These are phyloP conservation scores for Drosophila longiperda DNA, from an alignment of 2,888 invertebrate species.

Conservation along the genomic window DNA sequence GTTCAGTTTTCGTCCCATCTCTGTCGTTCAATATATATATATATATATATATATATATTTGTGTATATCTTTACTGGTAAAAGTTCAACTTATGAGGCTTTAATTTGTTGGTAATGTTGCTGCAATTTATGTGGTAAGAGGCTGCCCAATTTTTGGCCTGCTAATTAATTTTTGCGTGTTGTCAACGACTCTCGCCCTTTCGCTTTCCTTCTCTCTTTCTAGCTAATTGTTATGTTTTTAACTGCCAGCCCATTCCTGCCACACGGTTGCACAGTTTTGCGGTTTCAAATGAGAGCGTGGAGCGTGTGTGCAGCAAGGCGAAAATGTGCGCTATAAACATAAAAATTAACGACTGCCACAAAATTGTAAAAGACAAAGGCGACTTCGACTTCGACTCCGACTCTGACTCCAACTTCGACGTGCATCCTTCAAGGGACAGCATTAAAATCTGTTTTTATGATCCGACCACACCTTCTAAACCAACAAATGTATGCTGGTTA, in stretches of 20 bases:
- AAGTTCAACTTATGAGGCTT: slow-evolving; percentile 33
- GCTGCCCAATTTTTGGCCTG: slow-evolving; percentile 40
- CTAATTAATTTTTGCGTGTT: slow-evolving; percentile 77
- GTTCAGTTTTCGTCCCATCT: slow-evolving; percentile 33
- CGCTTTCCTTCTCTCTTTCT: slow-evolving; percentile 27
- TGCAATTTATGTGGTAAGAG: slow-evolving; percentile 51
- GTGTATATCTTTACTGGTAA: slow-evolving; percentile 16
- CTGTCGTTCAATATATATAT: neutral
- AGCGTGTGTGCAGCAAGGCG: slow-evolving; percentile 74
- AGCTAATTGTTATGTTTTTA: slow-evolving; percentile 78
- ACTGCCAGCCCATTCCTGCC: slow-evolving; percentile 46
- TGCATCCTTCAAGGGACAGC: slow-evolving; percentile 49
- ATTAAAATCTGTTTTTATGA: slow-evolving; percentile 83
- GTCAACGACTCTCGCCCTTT: slow-evolving; percentile 60
- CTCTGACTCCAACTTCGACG: neutral
- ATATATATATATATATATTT: neutral
- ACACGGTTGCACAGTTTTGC: slow-evolving; percentile 41
- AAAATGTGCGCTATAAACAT: slow-evolving; percentile 81
- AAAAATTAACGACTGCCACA: slow-evolving; percentile 83
- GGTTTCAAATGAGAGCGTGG: slow-evolving; percentile 37
- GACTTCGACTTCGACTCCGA: neutral
- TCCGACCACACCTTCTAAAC: slow-evolving; percentile 61
- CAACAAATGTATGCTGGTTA: slow-evolving; percentile 2
- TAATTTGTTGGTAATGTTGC: slow-evolving; percentile 29
- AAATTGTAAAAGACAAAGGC: slow-evolving; percentile 81